A percentile compares a stretch with the other conserved stretches of the same genome.
Evolutionary conservation across 2,797 vertebrate genomes (phyloP).

Genomic region (Squalus acanthias): DNA sequence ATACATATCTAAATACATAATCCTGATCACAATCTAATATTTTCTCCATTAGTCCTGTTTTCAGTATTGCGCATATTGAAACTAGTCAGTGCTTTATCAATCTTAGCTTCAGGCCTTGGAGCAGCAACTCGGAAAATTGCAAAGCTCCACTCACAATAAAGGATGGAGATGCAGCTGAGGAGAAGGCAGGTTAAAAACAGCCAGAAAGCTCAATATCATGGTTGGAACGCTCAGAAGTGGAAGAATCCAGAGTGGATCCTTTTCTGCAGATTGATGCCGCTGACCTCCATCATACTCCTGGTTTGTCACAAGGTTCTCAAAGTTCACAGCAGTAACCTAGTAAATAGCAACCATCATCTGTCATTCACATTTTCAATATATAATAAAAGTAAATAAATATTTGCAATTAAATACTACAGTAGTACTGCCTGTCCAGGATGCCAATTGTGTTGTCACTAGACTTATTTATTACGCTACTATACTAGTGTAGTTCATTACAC

Average conservation of each 20-base stretch:
- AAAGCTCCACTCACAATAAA: not conserved
- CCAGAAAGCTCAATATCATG: not conserved
- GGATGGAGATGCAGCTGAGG: not conserved
- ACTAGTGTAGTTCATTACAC: not conserved
- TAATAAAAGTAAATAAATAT: not conserved
- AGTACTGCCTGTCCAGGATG: not conserved
- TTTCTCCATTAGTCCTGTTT: not conserved
- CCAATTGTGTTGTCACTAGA: too few species aligned
- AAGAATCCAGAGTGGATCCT: not conserved
- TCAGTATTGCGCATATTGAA: not conserved
- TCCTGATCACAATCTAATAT: not conserved
- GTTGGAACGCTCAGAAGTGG: not conserved
- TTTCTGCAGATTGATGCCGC: not conserved
- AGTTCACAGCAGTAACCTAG: not conserved
- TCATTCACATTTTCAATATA: not conserved
- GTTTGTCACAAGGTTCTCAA: not conserved
- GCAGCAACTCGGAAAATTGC: not conserved
- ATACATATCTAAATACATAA: not conserved
- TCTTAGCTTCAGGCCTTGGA: not conserved
- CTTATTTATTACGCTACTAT: not conserved
- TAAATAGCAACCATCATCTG: not conserved
- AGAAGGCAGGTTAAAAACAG: not conserved
- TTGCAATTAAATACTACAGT: not conserved
- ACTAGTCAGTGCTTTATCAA: not conserved
- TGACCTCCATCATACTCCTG: not conserved